Percentiles rank a stretch among this genome's conserved stretches.
These are phyloP conservation scores for Anorthoa munda DNA, from an alignment of 2,888 invertebrate species.

Conservation along the genomic window DNA sequence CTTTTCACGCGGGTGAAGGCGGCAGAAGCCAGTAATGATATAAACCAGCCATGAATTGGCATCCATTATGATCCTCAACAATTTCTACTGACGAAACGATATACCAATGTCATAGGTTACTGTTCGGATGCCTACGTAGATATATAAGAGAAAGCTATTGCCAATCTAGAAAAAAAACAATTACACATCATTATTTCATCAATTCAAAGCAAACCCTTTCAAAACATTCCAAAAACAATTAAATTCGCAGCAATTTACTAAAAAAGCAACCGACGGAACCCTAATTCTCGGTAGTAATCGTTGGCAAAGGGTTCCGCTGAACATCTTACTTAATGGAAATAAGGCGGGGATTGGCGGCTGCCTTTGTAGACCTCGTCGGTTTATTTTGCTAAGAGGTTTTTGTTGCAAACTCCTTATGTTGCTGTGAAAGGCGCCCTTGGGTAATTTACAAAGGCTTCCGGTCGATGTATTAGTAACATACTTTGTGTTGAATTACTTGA, in stretches of 20 bases:
- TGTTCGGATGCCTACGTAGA: no score
- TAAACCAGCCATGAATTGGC: no score
- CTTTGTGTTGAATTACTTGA: conserved; percentile 26
- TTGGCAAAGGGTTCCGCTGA: conserved; percentile 39
- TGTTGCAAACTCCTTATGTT: conserved; percentile 36
- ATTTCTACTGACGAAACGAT: no score
- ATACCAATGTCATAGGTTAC: no score
- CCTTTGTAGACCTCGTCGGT: conserved; percentile 42
- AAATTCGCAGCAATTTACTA: conserved; percentile 34
- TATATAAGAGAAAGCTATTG: no score
- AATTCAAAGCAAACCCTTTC: conserved; percentile 25
- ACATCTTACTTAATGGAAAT: conserved; percentile 58
- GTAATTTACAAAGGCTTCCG: conserved; percentile 37
- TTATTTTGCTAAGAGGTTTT: conserved; percentile 51
- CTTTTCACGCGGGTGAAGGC: no score
- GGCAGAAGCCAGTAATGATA: no score
- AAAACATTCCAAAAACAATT: conserved; percentile 7
- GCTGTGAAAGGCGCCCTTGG: conserved; percentile 3
- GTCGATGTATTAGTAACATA: conserved; percentile 33
- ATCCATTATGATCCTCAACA: no score
- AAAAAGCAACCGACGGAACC: conserved; percentile 35
- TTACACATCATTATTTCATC: not conserved
- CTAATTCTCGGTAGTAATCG: conserved; percentile 51
- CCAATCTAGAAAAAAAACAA: no score
- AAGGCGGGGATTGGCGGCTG: conserved; percentile 54